Evolutionary conservation across 2,888 invertebrate species (phyloP).

Genomic region (Lucinisca nassula): DNA sequence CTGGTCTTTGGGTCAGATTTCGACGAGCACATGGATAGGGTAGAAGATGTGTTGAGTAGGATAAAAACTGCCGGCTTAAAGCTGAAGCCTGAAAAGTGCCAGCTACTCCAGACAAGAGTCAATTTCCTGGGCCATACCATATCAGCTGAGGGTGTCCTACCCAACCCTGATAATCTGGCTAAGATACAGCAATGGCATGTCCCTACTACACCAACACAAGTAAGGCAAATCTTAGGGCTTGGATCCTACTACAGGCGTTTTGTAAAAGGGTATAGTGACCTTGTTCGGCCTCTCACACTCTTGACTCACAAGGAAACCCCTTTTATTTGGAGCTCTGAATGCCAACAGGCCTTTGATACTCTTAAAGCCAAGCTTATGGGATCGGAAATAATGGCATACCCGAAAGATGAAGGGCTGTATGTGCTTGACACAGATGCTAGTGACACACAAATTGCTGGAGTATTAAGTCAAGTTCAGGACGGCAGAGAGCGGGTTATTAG

Average conservation of each 20-base stretch:
- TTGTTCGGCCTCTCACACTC: constrained; percentile 24
- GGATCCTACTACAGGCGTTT: constrained; percentile 53
- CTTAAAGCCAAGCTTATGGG: too few species aligned
- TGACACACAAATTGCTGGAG: constrained; percentile 64
- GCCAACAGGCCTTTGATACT: too few species aligned
- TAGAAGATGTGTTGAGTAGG: constrained; percentile 49
- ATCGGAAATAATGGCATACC: constrained; percentile 47
- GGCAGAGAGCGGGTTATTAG: constrained; percentile 67
- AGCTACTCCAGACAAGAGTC: constrained; percentile 36
- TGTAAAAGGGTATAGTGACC: constrained; percentile 10
- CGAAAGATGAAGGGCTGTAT: constrained; percentile 52
- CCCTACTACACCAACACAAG: constrained; percentile 40
- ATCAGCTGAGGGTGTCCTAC: constrained; percentile 41
- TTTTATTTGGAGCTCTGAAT: too few species aligned
- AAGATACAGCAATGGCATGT: constrained; percentile 18
- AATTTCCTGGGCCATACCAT: constrained; percentile 57
- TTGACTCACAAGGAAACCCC: too few species aligned
- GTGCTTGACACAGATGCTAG: constrained; percentile 73
- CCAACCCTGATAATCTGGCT: constrained; percentile 38
- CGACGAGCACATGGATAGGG: constrained; percentile 52
- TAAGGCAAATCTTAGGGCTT: constrained; percentile 51
- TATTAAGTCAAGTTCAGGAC: constrained; percentile 61
- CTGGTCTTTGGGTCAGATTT: constrained; percentile 51
- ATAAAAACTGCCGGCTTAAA: constrained; percentile 44
- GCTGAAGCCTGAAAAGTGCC: constrained; percentile 61